phyloP scores from a whole-genome alignment of 2,888 invertebrate genomes.

The Scrobipalpa costella region DNA sequence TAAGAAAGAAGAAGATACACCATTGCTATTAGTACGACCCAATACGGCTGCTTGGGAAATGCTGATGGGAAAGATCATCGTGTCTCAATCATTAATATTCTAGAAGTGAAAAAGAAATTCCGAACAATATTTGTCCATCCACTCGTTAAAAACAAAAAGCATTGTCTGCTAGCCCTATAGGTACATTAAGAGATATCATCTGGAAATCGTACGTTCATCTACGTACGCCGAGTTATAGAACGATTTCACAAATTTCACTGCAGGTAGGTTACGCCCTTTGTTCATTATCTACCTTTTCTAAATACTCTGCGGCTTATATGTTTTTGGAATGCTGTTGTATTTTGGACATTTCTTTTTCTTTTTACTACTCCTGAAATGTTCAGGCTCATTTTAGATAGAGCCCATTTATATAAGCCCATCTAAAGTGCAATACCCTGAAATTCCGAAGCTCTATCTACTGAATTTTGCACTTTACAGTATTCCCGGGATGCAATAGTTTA shows the following conservation, averaged over 20 bases:
- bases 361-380: too few species aligned
- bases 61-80: not conserved
- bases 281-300: conserved; percentile 9
- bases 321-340: not conserved
- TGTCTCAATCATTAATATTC: not conserved
- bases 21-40: too few species aligned
- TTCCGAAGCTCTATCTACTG: too few species aligned
- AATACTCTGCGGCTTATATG: not conserved
- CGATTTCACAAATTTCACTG: conserved; percentile 40
- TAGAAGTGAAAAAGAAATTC: not conserved
- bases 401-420: too few species aligned
- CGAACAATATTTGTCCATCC: not conserved
- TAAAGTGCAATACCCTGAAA: too few species aligned
- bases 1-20: too few species aligned
- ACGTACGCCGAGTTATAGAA: conserved; percentile 26
- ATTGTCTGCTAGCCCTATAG: not conserved
- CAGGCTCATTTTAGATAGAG: too few species aligned
- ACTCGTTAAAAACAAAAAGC: not conserved
- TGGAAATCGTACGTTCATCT: conserved; percentile 16
- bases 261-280: conserved; percentile 24
- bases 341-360: too few species aligned
- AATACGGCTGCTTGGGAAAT: too few species aligned
- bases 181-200: conserved; percentile 10
- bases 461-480: too few species aligned
- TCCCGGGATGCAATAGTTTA: too few species aligned